phyloP scores from a whole-genome alignment of 2,113 vertebrate genomes.

The Pyrgilauda ruficollis region DNA sequence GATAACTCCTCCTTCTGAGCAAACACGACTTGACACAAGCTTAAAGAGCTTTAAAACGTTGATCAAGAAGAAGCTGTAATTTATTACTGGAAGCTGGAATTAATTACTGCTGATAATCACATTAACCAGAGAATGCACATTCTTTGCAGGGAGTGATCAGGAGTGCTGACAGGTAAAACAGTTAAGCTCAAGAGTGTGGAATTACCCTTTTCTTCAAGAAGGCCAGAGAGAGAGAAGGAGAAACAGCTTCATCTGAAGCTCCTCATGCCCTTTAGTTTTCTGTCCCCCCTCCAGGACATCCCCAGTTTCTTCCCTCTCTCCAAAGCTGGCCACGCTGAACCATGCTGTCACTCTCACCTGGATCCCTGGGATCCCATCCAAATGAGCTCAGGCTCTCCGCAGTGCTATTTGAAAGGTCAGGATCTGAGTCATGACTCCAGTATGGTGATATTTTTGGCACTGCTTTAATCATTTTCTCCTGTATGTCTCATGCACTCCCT shows the following conservation, averaged over 20 bases:
- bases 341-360: neutral
- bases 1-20: neutral
- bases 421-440: constrained; percentile 39
- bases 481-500: neutral
- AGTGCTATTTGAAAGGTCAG: constrained; percentile 27
- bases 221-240: neutral
- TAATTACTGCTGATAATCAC: neutral
- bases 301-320: neutral
- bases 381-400: neutral
- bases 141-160: neutral
- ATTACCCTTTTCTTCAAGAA: neutral
- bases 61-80: neutral
- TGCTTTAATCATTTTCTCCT: constrained; percentile 45
- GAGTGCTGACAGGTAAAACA: neutral
- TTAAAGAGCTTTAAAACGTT: neutral
- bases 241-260: neutral
- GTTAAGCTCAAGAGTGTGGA: rapidly evolving
- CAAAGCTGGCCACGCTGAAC: neutral
- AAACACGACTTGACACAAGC: neutral
- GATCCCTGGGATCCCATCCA: neutral
- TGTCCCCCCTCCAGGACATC: rapidly evolving
- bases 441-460: constrained; percentile 45
- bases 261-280: neutral
- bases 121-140: neutral
- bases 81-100: neutral